These are phyloP conservation scores for Metellina segmentata DNA, from an alignment of 2,888 invertebrate genomes.

Conservation along the genomic window DNA sequence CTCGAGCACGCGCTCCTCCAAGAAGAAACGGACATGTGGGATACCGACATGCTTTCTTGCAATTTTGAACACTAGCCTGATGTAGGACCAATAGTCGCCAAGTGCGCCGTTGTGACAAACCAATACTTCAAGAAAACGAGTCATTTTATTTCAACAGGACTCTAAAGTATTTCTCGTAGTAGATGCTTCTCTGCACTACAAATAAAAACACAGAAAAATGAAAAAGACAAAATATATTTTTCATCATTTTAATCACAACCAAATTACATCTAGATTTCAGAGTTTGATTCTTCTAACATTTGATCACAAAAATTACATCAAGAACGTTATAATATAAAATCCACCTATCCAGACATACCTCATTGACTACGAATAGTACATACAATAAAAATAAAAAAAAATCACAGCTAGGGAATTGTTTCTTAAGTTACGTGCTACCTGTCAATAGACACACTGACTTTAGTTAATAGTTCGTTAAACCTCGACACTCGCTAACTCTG, in stretches of 20 bases:
- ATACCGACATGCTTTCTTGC: too few relatives aligned
- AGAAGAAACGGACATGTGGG: too few relatives aligned
- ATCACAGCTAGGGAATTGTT: slow-evolving; percentile 35
- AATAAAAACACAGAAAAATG: background rate
- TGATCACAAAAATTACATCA: slow-evolving; percentile 49
- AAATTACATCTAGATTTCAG: slow-evolving; percentile 15
- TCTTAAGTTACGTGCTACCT: background rate
- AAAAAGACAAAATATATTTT: background rate
- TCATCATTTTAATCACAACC: slow-evolving; percentile 29
- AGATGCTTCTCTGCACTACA: too few relatives aligned
- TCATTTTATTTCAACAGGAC: too few relatives aligned
- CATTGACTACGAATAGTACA: slow-evolving; percentile 47
- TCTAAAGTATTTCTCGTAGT: too few relatives aligned
- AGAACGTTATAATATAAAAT: slow-evolving; percentile 45
- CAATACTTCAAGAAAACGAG: too few relatives aligned
- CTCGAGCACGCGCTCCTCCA: too few relatives aligned
- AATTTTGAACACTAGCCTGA: too few relatives aligned
- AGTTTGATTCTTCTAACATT: slow-evolving; percentile 26
- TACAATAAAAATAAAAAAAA: slow-evolving; percentile 27
- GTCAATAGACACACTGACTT: background rate
- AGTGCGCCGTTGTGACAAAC: too few relatives aligned
- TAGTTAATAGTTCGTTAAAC: background rate
- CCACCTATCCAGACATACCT: slow-evolving; percentile 75
- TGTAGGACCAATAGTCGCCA: too few relatives aligned
- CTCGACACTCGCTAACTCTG: background rate